A percentile compares a stretch with the other conserved stretches of the same genome.
Conservation (phyloP, 2,888 invertebrate genomes). For the Sphaerophoria taeniata region DNA sequence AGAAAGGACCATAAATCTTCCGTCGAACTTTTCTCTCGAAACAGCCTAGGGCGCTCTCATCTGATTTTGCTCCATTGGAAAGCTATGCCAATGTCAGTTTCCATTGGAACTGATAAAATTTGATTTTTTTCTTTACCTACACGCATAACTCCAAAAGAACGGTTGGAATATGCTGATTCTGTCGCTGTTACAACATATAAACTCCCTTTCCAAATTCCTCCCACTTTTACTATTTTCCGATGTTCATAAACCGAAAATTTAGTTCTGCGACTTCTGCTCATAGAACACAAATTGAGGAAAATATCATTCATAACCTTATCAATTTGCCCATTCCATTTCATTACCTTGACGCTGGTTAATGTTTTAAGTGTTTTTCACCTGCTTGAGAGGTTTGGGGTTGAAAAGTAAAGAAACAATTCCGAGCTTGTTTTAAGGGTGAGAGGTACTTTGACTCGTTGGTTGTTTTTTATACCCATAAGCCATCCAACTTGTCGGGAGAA, state of each 20-base stretch:
- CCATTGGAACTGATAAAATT: too few species aligned
- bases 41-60: too few species aligned
- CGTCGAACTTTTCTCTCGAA: too few species aligned
- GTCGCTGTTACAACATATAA: background rate
- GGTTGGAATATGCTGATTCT: conserved; percentile 28
- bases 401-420: background rate
- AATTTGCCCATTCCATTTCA: conserved; percentile 74
- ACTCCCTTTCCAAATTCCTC: conserved; percentile 17
- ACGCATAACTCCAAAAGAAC: background rate
- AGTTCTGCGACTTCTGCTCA: conserved; percentile 33
- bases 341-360: conserved; percentile 60
- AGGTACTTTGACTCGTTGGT: background rate
- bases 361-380: conserved; percentile 70
- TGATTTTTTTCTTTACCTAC: too few species aligned
- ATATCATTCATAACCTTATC: conserved; percentile 57
- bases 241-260: conserved; percentile 64
- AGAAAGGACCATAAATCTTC: too few species aligned
- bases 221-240: conserved; percentile 69
- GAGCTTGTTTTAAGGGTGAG: background rate
- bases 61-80: too few species aligned
- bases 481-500: too few species aligned
- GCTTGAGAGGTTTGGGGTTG: background rate
- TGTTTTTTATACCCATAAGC: background rate
- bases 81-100: too few species aligned
- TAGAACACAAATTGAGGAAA: conserved; percentile 64